Base-by-base conservation (phyloP, 2,888 invertebrate species). In the Anoncus sp. region DNA sequence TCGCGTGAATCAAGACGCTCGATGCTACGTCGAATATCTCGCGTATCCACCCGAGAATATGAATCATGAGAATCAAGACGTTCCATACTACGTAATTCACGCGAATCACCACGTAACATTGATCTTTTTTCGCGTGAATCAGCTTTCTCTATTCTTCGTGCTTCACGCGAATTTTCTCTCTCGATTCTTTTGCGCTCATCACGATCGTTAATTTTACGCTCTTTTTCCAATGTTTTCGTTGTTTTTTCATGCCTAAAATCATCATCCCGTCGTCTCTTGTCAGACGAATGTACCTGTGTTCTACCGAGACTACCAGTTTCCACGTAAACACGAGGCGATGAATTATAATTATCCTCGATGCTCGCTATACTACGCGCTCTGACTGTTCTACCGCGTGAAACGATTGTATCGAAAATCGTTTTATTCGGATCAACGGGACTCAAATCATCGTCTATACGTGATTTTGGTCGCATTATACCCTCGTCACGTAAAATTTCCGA, bases 391-490 rank as follows among this genome's bases (percentile, higher is more conserved):
- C 81, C 82, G 14, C 81, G 85, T 1, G 53, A 57, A 1, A 60
- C 66, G n/a, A 1, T 82, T 12, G 57, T 57, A 53, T 87, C 86
- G 6, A 82, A 60, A 45, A 85, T 80, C 0, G 77, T 79, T 27
- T 76, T 82, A 35, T 82, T 85, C 3, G 70, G 31, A 20, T 91
- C 90, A 0, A 86, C 84, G 2, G 90, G 89, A 75, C 90, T 90
- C 20, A 87, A 67, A 60, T 91, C 90, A 63, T 91, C 91, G 65
- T 91, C 91, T 47, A 90, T 89, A 12, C 91, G 85, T 1, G 91
- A 90, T 55, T 91, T 91, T 0, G 91, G 91, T 38, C 88, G 83
- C 91, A 91, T 91, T 7, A 91, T 91, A 62, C 91, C 90, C 77
- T 91, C 90, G 67, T 91, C 91, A 3, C 91, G 81, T 18, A 91